A percentile compares a stretch with the other conserved stretches of the same genome.
Evolutionary conservation across 1,140 invertebrate species (phyloP).

Genomic region (Eriocheir sinensis): DNA sequence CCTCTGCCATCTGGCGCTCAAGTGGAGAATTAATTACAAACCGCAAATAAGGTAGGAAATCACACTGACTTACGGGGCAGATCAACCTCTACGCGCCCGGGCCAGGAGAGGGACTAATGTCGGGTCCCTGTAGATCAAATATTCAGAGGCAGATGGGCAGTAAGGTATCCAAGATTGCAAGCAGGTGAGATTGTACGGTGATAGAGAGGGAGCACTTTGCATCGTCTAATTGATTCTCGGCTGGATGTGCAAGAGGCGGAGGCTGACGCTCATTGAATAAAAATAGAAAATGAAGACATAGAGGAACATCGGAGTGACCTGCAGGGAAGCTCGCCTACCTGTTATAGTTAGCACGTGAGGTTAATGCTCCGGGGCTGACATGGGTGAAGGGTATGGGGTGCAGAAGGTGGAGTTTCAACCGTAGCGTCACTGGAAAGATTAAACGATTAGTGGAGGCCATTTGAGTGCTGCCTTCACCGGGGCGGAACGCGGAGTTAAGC

Average conservation of each 20-base stretch:
- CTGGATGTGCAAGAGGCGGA: neutral
- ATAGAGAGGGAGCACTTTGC: neutral
- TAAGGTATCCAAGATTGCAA: neutral
- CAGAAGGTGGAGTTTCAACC: neutral
- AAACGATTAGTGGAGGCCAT: neutral
- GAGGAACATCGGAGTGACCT: neutral
- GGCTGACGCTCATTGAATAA: slow-evolving; percentile 11
- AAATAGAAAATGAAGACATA: slow-evolving; percentile 56
- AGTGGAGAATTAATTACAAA: slow-evolving; percentile 34
- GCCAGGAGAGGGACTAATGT: neutral
- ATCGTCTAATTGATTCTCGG: neutral
- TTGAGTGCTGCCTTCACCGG: neutral
- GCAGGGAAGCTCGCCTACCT: neutral
- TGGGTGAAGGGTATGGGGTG: neutral
- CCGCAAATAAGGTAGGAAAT: slow-evolving; percentile 47
- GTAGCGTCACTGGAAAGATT: neutral
- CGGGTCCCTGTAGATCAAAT: neutral
- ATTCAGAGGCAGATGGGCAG: neutral
- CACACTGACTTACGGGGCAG: neutral
- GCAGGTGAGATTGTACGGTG: neutral
- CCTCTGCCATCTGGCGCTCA: neutral
- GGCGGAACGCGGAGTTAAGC: neutral
- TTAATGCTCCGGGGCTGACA: too few relatives aligned
- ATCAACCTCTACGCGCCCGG: neutral
- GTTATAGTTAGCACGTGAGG: neutral